Conservation (phyloP, 2,888 invertebrate genomes). For the Halocaridina rubra region DNA sequence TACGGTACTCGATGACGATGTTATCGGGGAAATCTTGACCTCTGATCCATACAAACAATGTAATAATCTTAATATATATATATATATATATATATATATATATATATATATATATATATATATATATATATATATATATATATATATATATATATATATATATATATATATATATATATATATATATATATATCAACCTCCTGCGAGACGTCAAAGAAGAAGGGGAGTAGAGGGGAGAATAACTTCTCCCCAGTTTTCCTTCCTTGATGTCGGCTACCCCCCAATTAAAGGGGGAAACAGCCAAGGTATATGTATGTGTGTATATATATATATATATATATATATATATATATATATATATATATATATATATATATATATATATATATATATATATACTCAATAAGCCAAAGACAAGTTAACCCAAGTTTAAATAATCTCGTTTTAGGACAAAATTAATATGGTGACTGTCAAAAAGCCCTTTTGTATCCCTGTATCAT, state of each 20-base stretch:
- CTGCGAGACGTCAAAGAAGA: too few species aligned
- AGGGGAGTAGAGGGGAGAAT: too few species aligned
- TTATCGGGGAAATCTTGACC: not conserved
- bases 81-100: not conserved
- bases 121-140: not conserved
- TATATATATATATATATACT: not conserved
- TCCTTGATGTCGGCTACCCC: too few species aligned
- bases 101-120: not conserved
- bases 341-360: not conserved
- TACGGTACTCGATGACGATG: too few species aligned
- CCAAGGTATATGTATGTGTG: too few species aligned
- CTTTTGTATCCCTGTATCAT: too few species aligned
- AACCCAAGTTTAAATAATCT: too few species aligned
- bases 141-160: constrained; percentile 1
- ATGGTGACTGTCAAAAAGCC: too few species aligned
- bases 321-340: not conserved
- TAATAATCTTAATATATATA: not conserved
- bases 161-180: not conserved
- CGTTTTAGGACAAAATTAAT: too few species aligned
- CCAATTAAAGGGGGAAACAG: too few species aligned
- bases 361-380: constrained; percentile 12
- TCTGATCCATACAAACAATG: not conserved
- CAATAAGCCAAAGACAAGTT: too few species aligned
- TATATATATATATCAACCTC: not conserved
- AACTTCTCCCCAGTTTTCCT: too few species aligned